Percentiles rank a stretch among this genome's conserved stretches.
phyloP scores from a whole-genome alignment of 2,797 vertebrate species.

The Remorina albescens region DNA sequence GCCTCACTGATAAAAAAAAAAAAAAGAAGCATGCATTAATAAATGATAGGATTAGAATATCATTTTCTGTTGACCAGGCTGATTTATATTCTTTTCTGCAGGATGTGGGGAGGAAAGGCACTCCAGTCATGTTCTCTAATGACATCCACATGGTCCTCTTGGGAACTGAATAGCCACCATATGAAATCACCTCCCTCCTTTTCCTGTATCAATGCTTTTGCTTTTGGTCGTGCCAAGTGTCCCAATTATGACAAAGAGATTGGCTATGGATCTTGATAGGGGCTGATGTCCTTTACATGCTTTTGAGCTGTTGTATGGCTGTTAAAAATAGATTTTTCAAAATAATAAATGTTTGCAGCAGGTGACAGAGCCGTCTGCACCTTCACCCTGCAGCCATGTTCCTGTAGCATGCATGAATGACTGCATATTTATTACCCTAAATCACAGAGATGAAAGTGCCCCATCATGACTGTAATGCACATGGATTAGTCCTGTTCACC shows the following conservation, averaged over 20 bases:
- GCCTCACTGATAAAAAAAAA: conserved; percentile 47
- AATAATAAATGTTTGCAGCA: conserved; percentile 16
- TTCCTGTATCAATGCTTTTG: not conserved
- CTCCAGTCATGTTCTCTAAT: conserved; percentile 64
- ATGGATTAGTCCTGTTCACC: not conserved
- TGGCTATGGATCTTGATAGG: conserved; percentile 4
- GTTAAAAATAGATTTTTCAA: conserved; percentile 17
- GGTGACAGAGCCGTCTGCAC: conserved; percentile 34
- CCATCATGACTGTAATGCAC: not conserved
- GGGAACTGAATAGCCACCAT: conserved; percentile 37
- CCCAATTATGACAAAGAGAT: conserved; percentile 31
- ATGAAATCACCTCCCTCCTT: conserved; percentile 36
- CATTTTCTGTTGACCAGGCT: conserved; percentile 46
- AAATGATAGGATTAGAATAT: conserved; percentile 72
- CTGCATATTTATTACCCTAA: conserved; percentile 37
- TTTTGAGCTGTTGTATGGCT: conserved; percentile 13
- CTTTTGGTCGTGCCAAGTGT: conserved; percentile 4
- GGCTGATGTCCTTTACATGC: not conserved
- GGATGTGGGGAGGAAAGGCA: conserved; percentile 13
- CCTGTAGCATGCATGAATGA: conserved; percentile 4
- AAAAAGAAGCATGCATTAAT: conserved; percentile 70
- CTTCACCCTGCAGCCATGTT: conserved; percentile 33
- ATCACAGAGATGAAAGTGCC: conserved; percentile 24
- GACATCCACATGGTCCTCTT: conserved; percentile 57
- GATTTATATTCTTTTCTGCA: conserved; percentile 59